Base-by-base conservation (phyloP, 2,113 vertebrate genomes). In the Cephalopholis sonnerati region DNA sequence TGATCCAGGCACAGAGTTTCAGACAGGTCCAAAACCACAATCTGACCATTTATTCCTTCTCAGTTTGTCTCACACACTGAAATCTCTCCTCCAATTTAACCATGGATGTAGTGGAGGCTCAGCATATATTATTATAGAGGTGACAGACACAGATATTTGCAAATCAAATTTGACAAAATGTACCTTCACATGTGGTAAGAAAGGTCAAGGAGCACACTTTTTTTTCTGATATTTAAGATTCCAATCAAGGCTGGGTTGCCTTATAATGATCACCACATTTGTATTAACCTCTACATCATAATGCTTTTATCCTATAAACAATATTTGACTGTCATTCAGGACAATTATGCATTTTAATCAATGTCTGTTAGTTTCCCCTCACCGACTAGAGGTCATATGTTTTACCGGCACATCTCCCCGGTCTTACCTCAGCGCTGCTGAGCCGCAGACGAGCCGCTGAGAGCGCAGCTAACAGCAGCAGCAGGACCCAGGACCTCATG, bases 401-500 rank as follows among this genome's bases (percentile, higher is more conserved):
- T 54, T 44, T n/a, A 27, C 66, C 51, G 18, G 48, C 65, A 59
- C 0, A 36, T 77, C 64, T 22, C 24, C 41, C 27, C 2, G 53
- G 53, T 73, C 94, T 95, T 93, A 96, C 95, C 95, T 96, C 93
- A 87, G 94, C 88, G 87, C 88, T 65, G 79, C 90, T 86, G 53
- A 90, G 86, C 78, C 87, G 88, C 89, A 93, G 86, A 81, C 81
- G 88, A 67, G 90, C 90, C 87, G 88, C 89, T 27, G 93, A 84
- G 77, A 94, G 89, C 79, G 91, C 91, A 66, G 89, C 79, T 81
- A 95, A 89, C 86, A 94, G 93, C 85, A 91, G 84, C 92, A 95
- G 92, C 90, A 92, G 93, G 83, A 95, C 77, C 92, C 93, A 92
- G 83, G 93, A 92, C 84, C 90, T 95, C 95, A 95, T 96, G 93